These are phyloP conservation scores for Pterocles orientalis DNA, from an alignment of 2,113 vertebrate species.

Conservation along the genomic window DNA sequence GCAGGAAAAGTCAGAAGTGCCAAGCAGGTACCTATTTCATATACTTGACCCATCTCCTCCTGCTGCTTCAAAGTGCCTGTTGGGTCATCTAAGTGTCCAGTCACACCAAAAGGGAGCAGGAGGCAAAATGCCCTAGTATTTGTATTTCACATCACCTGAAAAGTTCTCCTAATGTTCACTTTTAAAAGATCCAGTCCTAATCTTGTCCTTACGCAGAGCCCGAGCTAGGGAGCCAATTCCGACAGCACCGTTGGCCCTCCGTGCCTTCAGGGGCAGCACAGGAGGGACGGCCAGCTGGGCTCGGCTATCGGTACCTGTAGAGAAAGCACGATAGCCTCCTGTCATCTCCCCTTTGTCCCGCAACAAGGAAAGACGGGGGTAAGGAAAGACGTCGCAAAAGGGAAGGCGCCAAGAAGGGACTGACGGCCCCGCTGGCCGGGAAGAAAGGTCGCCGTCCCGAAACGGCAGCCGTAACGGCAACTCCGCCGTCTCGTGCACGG, in stretches of 20 bases:
- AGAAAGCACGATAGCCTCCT: background rate
- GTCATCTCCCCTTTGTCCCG: background rate
- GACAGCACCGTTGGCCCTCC: background rate
- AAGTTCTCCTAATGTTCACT: background rate
- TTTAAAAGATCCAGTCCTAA: background rate
- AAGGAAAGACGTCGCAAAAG: background rate
- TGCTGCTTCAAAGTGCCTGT: background rate
- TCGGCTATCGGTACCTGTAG: background rate
- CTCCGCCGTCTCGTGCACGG: background rate
- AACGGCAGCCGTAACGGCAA: background rate
- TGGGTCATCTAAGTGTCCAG: background rate
- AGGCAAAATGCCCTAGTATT: background rate
- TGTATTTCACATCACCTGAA: background rate
- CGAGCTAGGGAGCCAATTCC: background rate
- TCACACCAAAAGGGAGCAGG: too few relatives aligned
- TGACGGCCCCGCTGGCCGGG: rapidly evolving
- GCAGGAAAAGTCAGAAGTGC: background rate
- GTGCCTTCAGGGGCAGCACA: background rate
- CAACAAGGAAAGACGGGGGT: too few relatives aligned
- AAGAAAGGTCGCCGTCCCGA: too few relatives aligned
- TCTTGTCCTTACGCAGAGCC: background rate
- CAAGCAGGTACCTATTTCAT: background rate
- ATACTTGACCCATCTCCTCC: background rate
- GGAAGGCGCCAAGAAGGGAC: background rate
- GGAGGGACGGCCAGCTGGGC: background rate